Evolutionary conservation across 1,140 invertebrate species (phyloP).

Genomic region (Helicoverpa armigera): DNA sequence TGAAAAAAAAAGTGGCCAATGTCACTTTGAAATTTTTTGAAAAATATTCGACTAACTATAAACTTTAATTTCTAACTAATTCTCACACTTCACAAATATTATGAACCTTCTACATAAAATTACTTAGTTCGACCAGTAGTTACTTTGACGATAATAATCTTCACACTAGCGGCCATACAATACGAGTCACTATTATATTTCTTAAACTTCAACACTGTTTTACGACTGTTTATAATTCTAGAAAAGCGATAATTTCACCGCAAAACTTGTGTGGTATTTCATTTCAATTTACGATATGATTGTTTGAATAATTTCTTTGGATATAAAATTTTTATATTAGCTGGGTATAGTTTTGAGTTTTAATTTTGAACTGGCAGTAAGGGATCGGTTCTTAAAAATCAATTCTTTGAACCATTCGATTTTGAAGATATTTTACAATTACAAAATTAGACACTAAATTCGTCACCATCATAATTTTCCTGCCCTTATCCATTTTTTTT

Average conservation of each 20-base stretch:
- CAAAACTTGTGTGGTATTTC: neutral
- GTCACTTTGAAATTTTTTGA: too few species aligned
- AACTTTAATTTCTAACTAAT: too few species aligned
- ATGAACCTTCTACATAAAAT: neutral
- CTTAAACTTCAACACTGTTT: neutral
- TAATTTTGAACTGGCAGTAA: too few species aligned
- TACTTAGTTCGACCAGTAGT: neutral
- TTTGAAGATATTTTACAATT: too few species aligned
- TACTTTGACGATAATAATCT: constrained; percentile 12
- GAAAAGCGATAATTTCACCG: constrained; percentile 19
- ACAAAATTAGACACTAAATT: too few species aligned
- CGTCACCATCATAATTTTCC: too few species aligned
- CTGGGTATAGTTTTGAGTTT: too few species aligned
- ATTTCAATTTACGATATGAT: neutral
- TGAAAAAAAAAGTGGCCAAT: too few species aligned
- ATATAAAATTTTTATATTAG: neutral
- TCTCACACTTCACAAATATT: neutral
- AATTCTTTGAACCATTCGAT: too few species aligned
- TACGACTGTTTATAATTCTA: constrained; percentile 10
- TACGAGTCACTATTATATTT: constrained; percentile 3
- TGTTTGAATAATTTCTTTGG: neutral
- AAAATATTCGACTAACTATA: too few species aligned
- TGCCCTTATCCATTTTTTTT: too few species aligned
- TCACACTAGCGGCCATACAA: neutral
- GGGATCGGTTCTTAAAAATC: too few species aligned